phyloP scores from a whole-genome alignment of 2,888 invertebrate genomes.

The Metopia argyrocephala region DNA sequence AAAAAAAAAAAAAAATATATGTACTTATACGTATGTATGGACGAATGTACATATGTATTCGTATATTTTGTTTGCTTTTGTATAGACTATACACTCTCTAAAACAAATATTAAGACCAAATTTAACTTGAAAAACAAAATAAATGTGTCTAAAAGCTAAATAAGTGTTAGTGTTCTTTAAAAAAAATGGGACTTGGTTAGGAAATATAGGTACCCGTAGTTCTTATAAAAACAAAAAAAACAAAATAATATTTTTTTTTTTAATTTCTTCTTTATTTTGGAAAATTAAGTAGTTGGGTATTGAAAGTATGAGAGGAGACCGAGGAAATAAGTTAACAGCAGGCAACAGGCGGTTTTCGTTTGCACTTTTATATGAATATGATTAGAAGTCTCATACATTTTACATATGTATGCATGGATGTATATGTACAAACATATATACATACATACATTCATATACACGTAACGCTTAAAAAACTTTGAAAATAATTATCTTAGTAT shows the following conservation, averaged over 20 bases:
- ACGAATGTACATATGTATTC: too few relatives aligned
- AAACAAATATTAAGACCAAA: slow-evolving; percentile 38
- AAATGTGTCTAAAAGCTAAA: neutral
- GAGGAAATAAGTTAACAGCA: slow-evolving; percentile 1
- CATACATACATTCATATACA: neutral
- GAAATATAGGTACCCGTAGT: slow-evolving; percentile 18
- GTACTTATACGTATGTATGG: too few relatives aligned
- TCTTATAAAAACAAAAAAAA: neutral
- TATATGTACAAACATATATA: neutral
- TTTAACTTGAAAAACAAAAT: slow-evolving; percentile 12
- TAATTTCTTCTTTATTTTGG: neutral
- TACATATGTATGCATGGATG: neutral
- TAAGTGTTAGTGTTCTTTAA: neutral
- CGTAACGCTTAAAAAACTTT: slow-evolving; percentile 22
- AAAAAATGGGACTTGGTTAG: slow-evolving; percentile 38
- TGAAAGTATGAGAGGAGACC: neutral
- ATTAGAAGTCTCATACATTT: neutral
- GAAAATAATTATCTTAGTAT: slow-evolving; percentile 16
- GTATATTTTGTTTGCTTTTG: slow-evolving; percentile 15
- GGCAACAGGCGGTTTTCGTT: slow-evolving; percentile 24
- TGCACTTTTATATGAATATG: neutral
- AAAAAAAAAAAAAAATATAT: slow-evolving; percentile 20
- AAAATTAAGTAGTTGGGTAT: neutral
- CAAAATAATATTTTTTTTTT: neutral
- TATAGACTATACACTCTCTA: neutral